phyloP scores from a whole-genome alignment of 1,140 invertebrate species.

The Pectinophora gossypiella region DNA sequence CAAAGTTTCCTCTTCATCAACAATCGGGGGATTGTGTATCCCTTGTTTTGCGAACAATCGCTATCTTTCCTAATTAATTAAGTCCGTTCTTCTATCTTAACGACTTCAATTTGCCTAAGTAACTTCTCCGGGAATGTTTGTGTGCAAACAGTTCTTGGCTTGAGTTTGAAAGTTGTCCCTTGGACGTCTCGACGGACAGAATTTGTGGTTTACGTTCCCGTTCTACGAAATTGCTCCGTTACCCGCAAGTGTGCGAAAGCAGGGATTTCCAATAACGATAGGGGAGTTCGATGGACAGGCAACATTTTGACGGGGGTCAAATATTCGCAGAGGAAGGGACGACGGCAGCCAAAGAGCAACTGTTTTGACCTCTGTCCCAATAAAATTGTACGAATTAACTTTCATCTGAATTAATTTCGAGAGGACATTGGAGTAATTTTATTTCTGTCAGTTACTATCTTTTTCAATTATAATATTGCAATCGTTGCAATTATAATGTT shows the following conservation, averaged over 20 bases:
- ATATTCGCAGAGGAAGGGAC: conserved; percentile 10
- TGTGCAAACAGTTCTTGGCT: not conserved
- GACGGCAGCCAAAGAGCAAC: not conserved
- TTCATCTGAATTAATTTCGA: not conserved
- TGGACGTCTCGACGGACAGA: conserved; percentile 1
- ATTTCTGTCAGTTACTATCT: no score
- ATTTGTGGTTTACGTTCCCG: conserved; percentile 30
- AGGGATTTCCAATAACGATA: conserved; percentile 51
- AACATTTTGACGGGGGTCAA: conserved; percentile 51
- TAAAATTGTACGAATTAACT: not conserved
- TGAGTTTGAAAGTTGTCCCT: not conserved
- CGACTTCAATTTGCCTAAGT: not conserved
- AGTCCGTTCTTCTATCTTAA: not conserved
- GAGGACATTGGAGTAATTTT: no score
- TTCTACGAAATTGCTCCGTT: conserved; percentile 45
- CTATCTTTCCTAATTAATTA: not conserved
- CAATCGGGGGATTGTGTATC: not conserved
- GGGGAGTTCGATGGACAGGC: conserved; percentile 49
- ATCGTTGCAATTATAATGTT: no score
- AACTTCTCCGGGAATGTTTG: not conserved
- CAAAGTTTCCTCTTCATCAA: not conserved
- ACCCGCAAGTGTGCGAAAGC: conserved; percentile 43
- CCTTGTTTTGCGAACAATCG: not conserved
- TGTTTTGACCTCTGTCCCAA: conserved; percentile 5
- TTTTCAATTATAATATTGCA: no score